These are phyloP conservation scores for Alsophila aescularia DNA, from an alignment of 2,888 invertebrate genomes.

Conservation along the genomic window DNA sequence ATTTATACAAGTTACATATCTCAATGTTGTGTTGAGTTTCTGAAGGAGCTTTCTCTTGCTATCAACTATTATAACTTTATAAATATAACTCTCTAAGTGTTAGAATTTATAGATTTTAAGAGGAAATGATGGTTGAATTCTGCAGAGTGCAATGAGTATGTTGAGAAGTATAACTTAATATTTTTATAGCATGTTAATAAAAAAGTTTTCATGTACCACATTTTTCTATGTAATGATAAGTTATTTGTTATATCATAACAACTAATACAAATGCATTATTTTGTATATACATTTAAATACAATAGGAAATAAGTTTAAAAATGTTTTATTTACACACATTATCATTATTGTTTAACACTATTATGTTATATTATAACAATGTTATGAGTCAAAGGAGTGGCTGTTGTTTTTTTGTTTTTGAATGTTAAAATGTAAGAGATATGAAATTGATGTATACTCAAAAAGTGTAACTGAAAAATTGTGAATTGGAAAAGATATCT, in stretches of 20 bases:
- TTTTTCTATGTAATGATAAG: not conserved
- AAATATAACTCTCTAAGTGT: no score
- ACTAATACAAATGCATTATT: slow-evolving; percentile 31
- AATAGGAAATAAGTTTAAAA: slow-evolving; percentile 33
- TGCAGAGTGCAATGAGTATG: no score
- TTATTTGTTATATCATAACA: slow-evolving; percentile 5
- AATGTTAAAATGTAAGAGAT: slow-evolving; percentile 39
- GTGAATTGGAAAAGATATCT: not conserved
- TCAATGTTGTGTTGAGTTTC: no score
- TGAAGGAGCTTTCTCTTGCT: no score
- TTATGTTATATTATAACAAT: slow-evolving; percentile 56
- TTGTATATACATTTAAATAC: slow-evolving; percentile 30
- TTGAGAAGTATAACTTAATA: no score
- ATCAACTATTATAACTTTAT: no score
- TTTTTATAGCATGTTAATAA: no score
- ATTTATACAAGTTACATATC: not conserved
- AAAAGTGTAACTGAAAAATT: not conserved
- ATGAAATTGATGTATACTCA: slow-evolving; percentile 24
- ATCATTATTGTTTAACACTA: slow-evolving; percentile 35
- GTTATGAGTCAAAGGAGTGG: slow-evolving; percentile 64
- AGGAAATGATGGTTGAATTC: no score
- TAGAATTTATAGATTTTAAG: no score
- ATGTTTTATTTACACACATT: slow-evolving; percentile 50
- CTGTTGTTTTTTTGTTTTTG: slow-evolving; percentile 59
- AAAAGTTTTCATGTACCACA: not conserved